Conservation (phyloP, 2,797 vertebrate genomes). For the Lutjanus argentimaculatus region DNA sequence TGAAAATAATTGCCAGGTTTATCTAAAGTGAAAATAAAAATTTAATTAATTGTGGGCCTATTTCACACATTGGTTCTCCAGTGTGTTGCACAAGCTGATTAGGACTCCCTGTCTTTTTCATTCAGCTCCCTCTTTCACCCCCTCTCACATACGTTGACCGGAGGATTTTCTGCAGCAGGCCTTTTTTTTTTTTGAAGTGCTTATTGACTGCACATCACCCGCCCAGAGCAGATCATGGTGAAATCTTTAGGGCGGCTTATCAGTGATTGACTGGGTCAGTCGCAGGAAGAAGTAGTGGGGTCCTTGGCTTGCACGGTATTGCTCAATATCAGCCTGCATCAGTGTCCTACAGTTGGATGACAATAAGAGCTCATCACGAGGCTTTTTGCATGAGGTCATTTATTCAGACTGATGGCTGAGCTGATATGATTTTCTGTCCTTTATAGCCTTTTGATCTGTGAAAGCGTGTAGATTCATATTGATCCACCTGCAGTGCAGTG, state of each 20-base stretch:
- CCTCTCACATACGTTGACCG: constrained; percentile 3
- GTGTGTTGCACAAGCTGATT: not conserved
- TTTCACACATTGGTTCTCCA: not conserved
- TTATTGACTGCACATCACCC: constrained; percentile 61
- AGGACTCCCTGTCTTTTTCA: constrained; percentile 22
- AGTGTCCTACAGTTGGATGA: constrained; percentile 33
- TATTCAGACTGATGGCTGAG: constrained; percentile 49
- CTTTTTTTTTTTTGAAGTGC: constrained; percentile 48
- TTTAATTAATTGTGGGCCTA: not conserved
- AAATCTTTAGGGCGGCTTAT: constrained; percentile 51
- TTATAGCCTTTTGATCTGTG: constrained; percentile 43
- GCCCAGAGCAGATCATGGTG: constrained; percentile 33
- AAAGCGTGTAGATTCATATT: constrained; percentile 40
- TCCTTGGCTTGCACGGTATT: constrained; percentile 18
- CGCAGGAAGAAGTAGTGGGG: constrained; percentile 10
- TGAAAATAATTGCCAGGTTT: too few relatives aligned
- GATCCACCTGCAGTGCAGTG: constrained; percentile 40
- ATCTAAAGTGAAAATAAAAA: too few relatives aligned
- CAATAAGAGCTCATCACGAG: constrained; percentile 26
- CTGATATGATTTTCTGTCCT: constrained; percentile 33
- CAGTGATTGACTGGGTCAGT: constrained; percentile 56
- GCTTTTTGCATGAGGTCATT: constrained; percentile 43
- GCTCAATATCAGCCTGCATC: constrained; percentile 43
- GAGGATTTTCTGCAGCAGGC: constrained; percentile 37
- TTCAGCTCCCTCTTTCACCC: not conserved